Evolutionary conservation across 2,113 vertebrate species (phyloP).

Genomic region (Neomonachus schauinslandi): DNA sequence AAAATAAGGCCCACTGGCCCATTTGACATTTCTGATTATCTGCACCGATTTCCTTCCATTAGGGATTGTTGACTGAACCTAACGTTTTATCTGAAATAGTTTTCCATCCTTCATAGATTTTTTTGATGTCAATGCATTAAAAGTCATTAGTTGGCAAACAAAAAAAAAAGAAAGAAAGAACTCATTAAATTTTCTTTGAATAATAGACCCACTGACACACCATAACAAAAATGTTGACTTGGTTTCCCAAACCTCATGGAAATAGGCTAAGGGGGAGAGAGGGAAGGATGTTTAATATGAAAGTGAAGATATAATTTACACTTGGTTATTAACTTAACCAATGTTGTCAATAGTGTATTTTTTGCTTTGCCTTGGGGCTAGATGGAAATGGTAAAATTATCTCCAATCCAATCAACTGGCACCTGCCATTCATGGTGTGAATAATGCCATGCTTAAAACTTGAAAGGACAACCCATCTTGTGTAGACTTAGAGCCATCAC

Average conservation of each 20-base stretch:
- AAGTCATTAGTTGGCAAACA: slow-evolving; percentile 15
- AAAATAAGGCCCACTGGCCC: not conserved
- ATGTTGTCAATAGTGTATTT: slow-evolving; percentile 55
- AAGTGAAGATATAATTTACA: slow-evolving; percentile 55
- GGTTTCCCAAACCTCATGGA: not conserved
- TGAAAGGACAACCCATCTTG: slow-evolving; percentile 41
- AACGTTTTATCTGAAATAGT: slow-evolving; percentile 41
- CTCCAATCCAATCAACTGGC: slow-evolving; percentile 51
- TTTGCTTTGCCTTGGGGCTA: slow-evolving; percentile 46
- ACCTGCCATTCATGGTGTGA: slow-evolving; percentile 58
- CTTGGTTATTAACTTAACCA: slow-evolving; percentile 68
- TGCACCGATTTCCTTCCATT: not conserved
- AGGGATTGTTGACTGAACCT: not conserved
- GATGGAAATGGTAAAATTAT: slow-evolving; percentile 61
- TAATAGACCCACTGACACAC: not conserved
- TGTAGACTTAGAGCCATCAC: slow-evolving; percentile 43
- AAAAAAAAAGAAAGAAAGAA: not conserved
- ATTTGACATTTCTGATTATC: slow-evolving; percentile 37
- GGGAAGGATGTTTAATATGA: not conserved
- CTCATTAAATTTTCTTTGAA: slow-evolving; percentile 20
- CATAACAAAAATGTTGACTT: slow-evolving; percentile 55
- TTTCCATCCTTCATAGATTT: not conserved
- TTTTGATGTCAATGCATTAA: slow-evolving; percentile 8
- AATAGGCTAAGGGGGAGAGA: not conserved
- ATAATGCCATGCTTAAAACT: slow-evolving; percentile 26